Base-by-base conservation (phyloP, 2,888 invertebrate species). In the Cheilosia urbana region DNA sequence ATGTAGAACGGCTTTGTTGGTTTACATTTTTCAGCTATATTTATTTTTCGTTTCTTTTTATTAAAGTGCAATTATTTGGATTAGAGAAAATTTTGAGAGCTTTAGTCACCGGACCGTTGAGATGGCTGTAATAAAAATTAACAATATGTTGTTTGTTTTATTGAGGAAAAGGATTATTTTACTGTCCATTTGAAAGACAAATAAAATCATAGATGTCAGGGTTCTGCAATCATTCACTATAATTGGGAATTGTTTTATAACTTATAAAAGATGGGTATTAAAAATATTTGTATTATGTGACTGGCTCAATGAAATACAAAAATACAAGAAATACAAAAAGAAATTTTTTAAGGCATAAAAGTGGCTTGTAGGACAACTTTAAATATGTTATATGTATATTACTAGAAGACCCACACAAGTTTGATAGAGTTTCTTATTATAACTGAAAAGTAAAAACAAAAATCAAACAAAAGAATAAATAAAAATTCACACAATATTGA, bases 31-130 rank as follows among this genome's bases (percentile, higher is more conserved):
- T 80, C 72, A 53, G 57, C 19, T 71, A 42, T 73, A 66, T 55
- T 58, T 78, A 37, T 13, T 47, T 58, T 68, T 62, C 82, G 30
- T 27, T 75, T 72, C 42, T 58, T 75, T 27, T 63, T 68, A 57
- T 82, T 80, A 79, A 71, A 81, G 72, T 76, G 37, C 51, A 27
- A 53, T 72, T 88, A 75, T 87, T 88, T 66, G 24, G 34, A 49
- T 68, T 72, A 53, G 53, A 63, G 55, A 53, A 72, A 62, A 80
- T 83, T 69, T 72, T 75, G 81, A 85, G 78, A 87, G 89, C 89
- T 91, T 91, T 91, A 92, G 92, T 92, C 92, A 92, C 92, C 92
- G 91, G 92, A 92, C 92, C 91, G 92, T 91, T 92, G 92, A 92
- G 90, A 92, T 92, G 92, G 92, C 92, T 92, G 91, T 69, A 91